Conservation (phyloP, 2,797 vertebrate genomes). For the Hylomyscus alleni region DNA sequence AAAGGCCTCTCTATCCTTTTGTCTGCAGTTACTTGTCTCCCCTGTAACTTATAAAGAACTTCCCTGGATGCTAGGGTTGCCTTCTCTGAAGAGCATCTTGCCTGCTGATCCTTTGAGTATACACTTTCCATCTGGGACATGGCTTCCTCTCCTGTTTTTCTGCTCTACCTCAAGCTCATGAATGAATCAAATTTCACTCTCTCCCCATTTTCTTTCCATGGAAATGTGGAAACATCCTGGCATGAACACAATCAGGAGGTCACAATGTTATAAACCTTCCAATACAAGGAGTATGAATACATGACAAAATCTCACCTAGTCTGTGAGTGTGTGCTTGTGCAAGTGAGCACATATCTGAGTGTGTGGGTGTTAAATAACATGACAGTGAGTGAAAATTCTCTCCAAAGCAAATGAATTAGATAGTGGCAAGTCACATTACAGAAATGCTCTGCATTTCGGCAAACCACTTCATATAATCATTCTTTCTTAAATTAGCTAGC, state of each 20-base stretch:
- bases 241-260: not conserved
- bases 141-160: not conserved
- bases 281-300: not conserved
- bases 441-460: not conserved
- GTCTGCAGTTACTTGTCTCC: not conserved
- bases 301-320: not conserved
- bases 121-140: not conserved
- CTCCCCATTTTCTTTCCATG: not conserved
- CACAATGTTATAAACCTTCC: not conserved
- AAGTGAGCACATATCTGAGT: no score
- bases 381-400: not conserved
- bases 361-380: not conserved
- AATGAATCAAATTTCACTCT: not conserved
- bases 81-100: not conserved
- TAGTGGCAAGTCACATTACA: not conserved
- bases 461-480: not conserved
- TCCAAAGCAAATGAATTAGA: not conserved
- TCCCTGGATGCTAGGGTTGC: no score
- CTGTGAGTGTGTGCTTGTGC: not conserved
- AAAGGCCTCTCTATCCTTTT: not conserved
- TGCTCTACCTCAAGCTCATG: not conserved
- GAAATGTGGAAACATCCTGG: not conserved
- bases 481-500: not conserved
- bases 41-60: not conserved
- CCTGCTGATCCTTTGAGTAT: not conserved